Evolutionary conservation across 2,888 invertebrate species (phyloP).

Genomic region (Rotaria magnacalcarata): DNA sequence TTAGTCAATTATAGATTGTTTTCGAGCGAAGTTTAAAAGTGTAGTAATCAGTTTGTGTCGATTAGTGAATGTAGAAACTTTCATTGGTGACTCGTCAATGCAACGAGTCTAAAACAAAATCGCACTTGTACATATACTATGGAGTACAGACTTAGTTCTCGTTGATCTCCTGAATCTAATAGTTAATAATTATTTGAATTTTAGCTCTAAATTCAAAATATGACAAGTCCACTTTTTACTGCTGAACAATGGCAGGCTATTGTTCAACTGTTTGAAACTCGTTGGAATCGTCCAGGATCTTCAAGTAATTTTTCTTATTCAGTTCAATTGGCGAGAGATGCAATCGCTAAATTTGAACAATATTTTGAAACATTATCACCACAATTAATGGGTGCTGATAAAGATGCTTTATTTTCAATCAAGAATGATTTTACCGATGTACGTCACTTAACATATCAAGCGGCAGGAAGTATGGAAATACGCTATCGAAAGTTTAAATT

Average conservation of each 20-base stretch:
- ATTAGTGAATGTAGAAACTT: no score
- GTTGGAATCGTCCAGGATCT: neutral
- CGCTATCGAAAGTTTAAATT: slow-evolving; percentile 27
- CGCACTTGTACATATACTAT: no score
- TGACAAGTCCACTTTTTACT: slow-evolving; percentile 2
- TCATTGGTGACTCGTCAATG: no score
- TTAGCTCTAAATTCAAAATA: neutral
- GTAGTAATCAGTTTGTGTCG: no score
- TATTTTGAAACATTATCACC: slow-evolving; percentile 29
- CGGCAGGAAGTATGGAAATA: neutral
- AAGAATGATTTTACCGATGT: slow-evolving; percentile 21
- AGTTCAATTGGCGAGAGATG: neutral
- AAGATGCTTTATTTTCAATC: slow-evolving; percentile 15
- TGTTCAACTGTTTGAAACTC: neutral
- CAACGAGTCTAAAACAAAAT: no score
- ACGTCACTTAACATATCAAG: slow-evolving; percentile 1
- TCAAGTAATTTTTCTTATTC: neutral
- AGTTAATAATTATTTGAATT: neutral
- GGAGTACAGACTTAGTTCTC: no score
- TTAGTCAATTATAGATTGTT: no score
- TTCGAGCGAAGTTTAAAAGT: no score
- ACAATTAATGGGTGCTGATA: neutral
- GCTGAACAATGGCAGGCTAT: slow-evolving; percentile 4
- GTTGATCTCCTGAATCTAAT: no score
- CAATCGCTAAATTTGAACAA: neutral